These are phyloP conservation scores for Trilocha varians DNA, from an alignment of 2,888 invertebrate genomes.

Conservation along the genomic window DNA sequence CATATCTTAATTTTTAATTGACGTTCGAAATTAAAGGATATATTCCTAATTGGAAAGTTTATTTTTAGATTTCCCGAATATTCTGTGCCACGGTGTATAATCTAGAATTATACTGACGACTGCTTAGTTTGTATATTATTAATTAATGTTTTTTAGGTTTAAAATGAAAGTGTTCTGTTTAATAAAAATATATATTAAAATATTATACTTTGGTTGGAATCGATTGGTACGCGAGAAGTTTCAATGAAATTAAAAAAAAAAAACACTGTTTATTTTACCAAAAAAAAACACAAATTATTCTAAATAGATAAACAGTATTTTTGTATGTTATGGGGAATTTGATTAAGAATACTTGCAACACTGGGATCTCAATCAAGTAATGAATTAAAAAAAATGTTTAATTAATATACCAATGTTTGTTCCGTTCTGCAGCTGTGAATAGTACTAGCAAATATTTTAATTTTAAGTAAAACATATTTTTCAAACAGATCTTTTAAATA, in stretches of 20 bases:
- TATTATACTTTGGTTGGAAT: conserved; percentile 36
- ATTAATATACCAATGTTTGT: conserved; percentile 45
- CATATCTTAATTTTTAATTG: no score
- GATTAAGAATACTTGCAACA: conserved; percentile 21
- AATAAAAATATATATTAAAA: conserved; percentile 16
- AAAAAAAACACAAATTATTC: neutral
- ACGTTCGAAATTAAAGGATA: no score
- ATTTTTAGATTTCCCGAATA: no score
- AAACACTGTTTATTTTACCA: conserved; percentile 14
- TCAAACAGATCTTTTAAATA: neutral
- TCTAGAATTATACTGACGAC: conserved; percentile 67
- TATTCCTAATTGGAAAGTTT: no score
- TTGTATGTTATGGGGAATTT: conserved; percentile 4
- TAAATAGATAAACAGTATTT: conserved; percentile 19
- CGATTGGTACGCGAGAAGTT: conserved; percentile 23
- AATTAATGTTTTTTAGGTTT: conserved; percentile 45
- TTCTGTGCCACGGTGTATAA: conserved; percentile 10
- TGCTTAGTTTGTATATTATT: conserved; percentile 69
- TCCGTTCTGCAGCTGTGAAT: conserved; percentile 68
- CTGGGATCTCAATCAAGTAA: conserved; percentile 55
- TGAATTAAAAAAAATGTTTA: conserved; percentile 20
- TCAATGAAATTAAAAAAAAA: conserved; percentile 26
- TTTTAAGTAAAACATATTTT: conserved; percentile 23
- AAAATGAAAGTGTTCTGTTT: conserved; percentile 46
- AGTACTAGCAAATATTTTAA: conserved; percentile 48